Base-by-base conservation (phyloP, 1,140 invertebrate species). In the Lasioglossum albipes region DNA sequence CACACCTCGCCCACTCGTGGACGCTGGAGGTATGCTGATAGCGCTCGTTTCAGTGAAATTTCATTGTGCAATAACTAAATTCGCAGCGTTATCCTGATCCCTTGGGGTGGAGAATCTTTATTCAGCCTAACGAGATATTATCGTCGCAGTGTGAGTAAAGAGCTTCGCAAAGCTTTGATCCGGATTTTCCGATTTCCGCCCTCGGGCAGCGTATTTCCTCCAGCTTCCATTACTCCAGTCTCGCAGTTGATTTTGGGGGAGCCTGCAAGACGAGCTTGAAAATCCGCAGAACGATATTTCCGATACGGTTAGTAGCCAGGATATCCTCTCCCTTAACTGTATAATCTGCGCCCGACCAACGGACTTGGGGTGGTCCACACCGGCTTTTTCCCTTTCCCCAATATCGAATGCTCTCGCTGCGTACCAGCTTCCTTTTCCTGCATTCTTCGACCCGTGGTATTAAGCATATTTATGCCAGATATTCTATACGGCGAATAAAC, bases 271-370 rank as follows among this genome's bases (percentile, higher is more conserved):
- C 66, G 31, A 54, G 57, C 42, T 73, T 36, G 76, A 74, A 79
- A 83, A 79, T 79, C 70, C 81, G 49, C 65, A 5, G 76, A 73
- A 70, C 77, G 77, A 85, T 83, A 85, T 85, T 83, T 85, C 84
- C 81, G 82, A 83, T 80, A 85, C 70, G 84, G 84, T 85, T 85
- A 85, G 84, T 81, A 84, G 59, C 20, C 76, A 27, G 59, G 45
- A 73, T 27, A 27, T 52, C 6, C 36, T 70, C 72, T 61, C 74
- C 78, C 73, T 74, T 81, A 77, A 81, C 77, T 62, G 61, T 57
- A 80, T 83, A 85, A 85, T 75, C 81, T 41, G 31, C 65, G 10
- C 42, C 71, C 74, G 65, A 81, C 59, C 79, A 70, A 65, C 79
- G 79, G 16, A 20, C 20, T 65, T 64, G 49, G 27, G 71, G 75